These are phyloP conservation scores for Caranx ignobilis DNA, from an alignment of 2,113 vertebrate genomes.

Conservation along the genomic window DNA sequence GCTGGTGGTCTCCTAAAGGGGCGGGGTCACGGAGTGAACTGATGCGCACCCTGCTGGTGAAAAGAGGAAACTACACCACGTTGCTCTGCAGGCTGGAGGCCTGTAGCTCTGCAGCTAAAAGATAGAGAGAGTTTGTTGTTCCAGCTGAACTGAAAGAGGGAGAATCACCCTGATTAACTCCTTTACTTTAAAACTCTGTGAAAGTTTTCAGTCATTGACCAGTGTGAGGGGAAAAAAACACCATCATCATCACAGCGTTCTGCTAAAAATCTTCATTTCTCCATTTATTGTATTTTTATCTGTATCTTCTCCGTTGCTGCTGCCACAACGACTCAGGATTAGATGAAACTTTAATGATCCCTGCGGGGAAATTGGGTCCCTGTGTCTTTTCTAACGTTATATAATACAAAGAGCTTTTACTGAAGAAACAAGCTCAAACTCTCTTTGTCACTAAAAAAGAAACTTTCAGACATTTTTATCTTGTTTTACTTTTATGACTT, in stretches of 20 bases:
- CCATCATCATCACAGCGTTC: not conserved
- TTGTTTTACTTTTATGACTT: constrained; percentile 4
- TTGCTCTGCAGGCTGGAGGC: no score
- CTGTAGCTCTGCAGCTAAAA: no score
- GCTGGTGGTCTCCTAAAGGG: no score
- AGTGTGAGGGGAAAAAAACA: not conserved
- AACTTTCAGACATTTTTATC: constrained; percentile 9
- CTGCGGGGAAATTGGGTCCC: constrained; percentile 43
- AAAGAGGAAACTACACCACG: no score
- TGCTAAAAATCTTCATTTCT: constrained; percentile 20
- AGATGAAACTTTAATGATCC: constrained; percentile 65
- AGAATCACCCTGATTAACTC: not conserved
- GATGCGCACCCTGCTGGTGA: no score
- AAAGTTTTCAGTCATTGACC: not conserved
- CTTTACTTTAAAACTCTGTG: not conserved
- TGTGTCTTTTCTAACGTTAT: constrained; percentile 49
- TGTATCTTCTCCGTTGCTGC: constrained; percentile 18
- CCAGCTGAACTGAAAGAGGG: no score
- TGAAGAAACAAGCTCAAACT: not conserved
- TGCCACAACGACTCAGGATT: constrained; percentile 45
- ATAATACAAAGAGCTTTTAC: constrained; percentile 56
- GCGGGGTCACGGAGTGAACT: no score
- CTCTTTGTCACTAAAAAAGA: constrained; percentile 1
- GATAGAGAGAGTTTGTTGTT: no score
- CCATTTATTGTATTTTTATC: constrained; percentile 43